Percentiles rank a stretch among this genome's conserved stretches.
These are phyloP conservation scores for Trichonephila clavipes DNA, from an alignment of 1,140 invertebrate genomes.

Conservation along the genomic window DNA sequence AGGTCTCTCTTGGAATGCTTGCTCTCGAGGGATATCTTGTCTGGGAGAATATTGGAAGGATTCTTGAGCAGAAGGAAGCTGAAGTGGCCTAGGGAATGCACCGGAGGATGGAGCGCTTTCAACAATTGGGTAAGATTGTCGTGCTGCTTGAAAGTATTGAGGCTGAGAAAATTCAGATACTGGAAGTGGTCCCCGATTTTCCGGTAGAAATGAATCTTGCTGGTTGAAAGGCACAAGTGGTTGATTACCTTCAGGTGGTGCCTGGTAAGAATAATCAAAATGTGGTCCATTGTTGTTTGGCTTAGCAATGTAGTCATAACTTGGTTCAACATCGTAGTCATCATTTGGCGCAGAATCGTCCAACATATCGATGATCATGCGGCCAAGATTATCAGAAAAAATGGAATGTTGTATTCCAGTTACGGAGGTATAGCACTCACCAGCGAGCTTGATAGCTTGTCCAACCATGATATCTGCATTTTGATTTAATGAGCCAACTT, in stretches of 20 bases:
- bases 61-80: not conserved
- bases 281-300: not conserved
- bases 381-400: not conserved
- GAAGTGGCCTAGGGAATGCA: not conserved
- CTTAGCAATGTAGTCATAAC: too few species aligned
- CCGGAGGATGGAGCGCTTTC: too few species aligned
- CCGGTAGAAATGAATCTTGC: not conserved
- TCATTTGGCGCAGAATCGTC: not conserved
- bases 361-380: not conserved
- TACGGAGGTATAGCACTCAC: not conserved
- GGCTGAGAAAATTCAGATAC: too few species aligned
- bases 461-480: not conserved
- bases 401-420: not conserved
- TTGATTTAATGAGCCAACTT: not conserved
- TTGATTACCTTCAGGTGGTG: not conserved
- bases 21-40: not conserved
- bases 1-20: too few species aligned
- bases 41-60: not conserved
- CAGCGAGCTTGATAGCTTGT: not conserved
- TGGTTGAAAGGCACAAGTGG: not conserved
- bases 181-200: not conserved
- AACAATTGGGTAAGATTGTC: too few species aligned
- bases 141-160: too few species aligned
- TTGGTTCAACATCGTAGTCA: not conserved
- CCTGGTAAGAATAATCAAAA: not conserved